phyloP scores from a whole-genome alignment of 2,113 vertebrate genomes.

The Channa argus region DNA sequence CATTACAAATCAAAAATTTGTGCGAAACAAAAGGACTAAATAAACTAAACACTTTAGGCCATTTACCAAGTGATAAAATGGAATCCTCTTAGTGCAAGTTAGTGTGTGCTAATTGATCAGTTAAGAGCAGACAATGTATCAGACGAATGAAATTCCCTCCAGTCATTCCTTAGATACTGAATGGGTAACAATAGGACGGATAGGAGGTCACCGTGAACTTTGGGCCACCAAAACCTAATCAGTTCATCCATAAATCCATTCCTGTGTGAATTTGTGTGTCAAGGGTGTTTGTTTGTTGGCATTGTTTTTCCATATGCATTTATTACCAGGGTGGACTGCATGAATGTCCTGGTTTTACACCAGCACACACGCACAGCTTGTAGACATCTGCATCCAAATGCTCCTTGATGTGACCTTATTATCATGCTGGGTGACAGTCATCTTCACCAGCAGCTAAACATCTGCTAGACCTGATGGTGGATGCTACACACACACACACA shows the following conservation, averaged over 20 bases:
- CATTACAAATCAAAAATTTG: too few relatives aligned
- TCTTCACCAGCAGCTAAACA: conserved; percentile 67
- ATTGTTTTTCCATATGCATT: neutral
- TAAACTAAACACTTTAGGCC: too few relatives aligned
- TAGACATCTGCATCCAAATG: conserved; percentile 52
- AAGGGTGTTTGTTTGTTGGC: neutral
- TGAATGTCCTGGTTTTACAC: conserved; percentile 30
- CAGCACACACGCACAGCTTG: conserved; percentile 35
- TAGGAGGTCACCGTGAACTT: too few relatives aligned
- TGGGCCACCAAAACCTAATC: too few relatives aligned
- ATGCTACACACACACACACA: neutral
- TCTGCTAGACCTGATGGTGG: conserved; percentile 56
- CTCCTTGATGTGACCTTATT: conserved; percentile 65
- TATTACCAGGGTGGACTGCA: conserved; percentile 28
- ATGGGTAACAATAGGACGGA: too few relatives aligned
- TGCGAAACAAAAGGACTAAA: too few relatives aligned
- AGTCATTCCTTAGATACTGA: too few relatives aligned
- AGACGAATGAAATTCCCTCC: too few relatives aligned
- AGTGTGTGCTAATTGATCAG: too few relatives aligned
- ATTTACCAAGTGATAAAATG: too few relatives aligned
- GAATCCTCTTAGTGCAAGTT: too few relatives aligned
- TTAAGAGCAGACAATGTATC: too few relatives aligned
- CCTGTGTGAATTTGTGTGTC: conserved; percentile 11
- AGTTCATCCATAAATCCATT: neutral
- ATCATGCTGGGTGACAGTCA: conserved; percentile 53